Evolutionary conservation across 2,888 invertebrate genomes (phyloP), one percentile per base, ranked within the genome.

Genomic region (Athetis lepigone): DNA sequence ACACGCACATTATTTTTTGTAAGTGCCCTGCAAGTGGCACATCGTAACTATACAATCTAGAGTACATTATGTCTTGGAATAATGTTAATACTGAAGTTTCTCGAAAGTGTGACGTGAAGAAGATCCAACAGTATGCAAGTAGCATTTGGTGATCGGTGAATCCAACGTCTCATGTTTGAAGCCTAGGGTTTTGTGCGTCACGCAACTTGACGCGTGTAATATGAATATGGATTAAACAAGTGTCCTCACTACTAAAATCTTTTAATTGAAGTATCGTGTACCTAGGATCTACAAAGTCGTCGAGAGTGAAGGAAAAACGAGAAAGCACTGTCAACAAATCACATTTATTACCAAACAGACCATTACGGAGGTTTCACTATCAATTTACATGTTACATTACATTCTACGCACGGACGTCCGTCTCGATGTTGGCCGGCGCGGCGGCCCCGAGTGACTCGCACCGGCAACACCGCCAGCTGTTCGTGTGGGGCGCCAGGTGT

Each of bases 401-500:
- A 72, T 39, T 63, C 68, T 79, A 89, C 46, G 82, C 88, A 66
- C 70, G 76, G 61, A 88, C 77, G 18, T 81, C 71, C 16, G 86
- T 79, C 54, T 86, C 81, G 43, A 83, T 72, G 8, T 68, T 71
- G 13, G 78, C 72, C 16, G 77, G 65, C 33, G 77, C 39, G 40
- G 80, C 70, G n/a, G 80, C 66, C 47, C 67, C 79, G 61, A 79
- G 66, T 3, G 76, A 69, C 64, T 85, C 84, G 75, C 92, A 93
- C 37, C 87, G 86, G 79, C 88, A 87, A 83, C 92, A 92, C 23
- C 86, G 77, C 92, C 92, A 92, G 77, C 74, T 86, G 81, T 92
- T 92, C 16, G 81, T 87, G 79, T 77, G 87, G 4, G 91, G 88
- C 8, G 86, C 77, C 59, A 87, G 81, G 45, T 88, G 85, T 57